These are phyloP conservation scores for Drosophila ficusphila DNA, from an alignment of 1,140 invertebrate genomes.

Conservation along the genomic window DNA sequence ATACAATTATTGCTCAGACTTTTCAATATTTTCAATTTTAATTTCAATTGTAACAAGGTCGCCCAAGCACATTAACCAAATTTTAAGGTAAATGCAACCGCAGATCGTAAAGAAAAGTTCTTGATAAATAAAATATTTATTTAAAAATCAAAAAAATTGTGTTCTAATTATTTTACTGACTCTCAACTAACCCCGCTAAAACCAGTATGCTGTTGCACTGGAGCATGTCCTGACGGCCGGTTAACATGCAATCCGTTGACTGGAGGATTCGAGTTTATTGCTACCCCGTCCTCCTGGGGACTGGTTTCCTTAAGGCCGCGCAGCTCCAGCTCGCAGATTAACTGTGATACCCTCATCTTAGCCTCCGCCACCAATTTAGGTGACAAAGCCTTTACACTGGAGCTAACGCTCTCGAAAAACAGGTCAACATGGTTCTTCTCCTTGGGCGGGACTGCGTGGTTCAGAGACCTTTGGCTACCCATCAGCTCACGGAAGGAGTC, in stretches of 20 bases:
- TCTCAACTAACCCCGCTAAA: conserved; percentile 39
- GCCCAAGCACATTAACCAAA: too few species aligned
- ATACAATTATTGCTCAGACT: too few species aligned
- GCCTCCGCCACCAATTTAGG: conserved; percentile 77
- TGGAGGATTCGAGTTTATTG: background rate
- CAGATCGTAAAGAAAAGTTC: too few species aligned
- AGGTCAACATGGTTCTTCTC: conserved; percentile 79
- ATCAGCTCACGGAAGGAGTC: conserved; percentile 77
- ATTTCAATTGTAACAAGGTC: too few species aligned
- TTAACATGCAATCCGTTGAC: conserved; percentile 5
- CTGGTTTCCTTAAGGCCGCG: conserved; percentile 59
- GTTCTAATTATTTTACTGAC: background rate
- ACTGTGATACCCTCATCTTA: conserved; percentile 79
- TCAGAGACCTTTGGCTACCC: conserved; percentile 39
- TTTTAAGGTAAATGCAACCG: too few species aligned
- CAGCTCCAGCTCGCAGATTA: conserved; percentile 77
- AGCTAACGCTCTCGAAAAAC: conserved; percentile 81
- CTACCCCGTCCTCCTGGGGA: conserved; percentile 11
- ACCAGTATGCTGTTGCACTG: conserved; percentile 12
- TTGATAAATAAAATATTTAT: conserved; percentile 11
- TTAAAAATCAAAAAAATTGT: background rate
- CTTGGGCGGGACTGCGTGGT: conserved; percentile 14
- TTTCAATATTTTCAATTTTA: too few species aligned
- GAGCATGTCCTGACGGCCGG: background rate
- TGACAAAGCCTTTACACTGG: conserved; percentile 75